Evolutionary conservation across 2,797 vertebrate genomes (phyloP).

Genomic region (Trachurus trachurus): DNA sequence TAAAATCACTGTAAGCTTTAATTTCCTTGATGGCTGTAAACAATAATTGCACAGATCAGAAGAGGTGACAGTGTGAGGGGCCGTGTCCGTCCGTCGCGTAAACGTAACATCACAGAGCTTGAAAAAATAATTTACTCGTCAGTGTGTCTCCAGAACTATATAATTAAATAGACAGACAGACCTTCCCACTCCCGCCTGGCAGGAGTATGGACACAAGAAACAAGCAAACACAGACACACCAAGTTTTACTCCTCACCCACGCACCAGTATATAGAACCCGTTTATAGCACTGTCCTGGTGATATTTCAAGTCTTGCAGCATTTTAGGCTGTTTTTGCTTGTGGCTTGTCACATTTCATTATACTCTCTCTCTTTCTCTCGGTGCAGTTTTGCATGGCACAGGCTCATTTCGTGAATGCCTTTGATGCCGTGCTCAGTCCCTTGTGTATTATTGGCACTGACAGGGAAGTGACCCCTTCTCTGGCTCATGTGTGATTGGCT

Average conservation of each 20-base stretch:
- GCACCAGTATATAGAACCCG: slow-evolving; percentile 40
- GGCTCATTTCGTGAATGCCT: slow-evolving; percentile 42
- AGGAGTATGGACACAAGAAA: slow-evolving; percentile 31
- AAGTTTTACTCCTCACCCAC: slow-evolving; percentile 43
- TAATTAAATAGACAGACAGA: slow-evolving; percentile 42
- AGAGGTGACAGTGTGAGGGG: slow-evolving; percentile 28
- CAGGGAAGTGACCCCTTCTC: slow-evolving; percentile 52
- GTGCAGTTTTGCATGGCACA: slow-evolving; percentile 27
- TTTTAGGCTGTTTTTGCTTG: slow-evolving; percentile 57
- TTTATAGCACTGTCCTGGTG: slow-evolving; percentile 49
- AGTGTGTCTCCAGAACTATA: slow-evolving; percentile 9
- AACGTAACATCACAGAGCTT: slow-evolving; percentile 13
- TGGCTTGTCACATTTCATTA: slow-evolving; percentile 74
- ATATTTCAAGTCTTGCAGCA: slow-evolving; percentile 64
- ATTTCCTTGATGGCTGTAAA: slow-evolving; percentile 43
- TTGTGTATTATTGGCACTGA: slow-evolving; percentile 55
- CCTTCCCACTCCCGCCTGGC: not conserved
- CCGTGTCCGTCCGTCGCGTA: slow-evolving; percentile 9
- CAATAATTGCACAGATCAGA: slow-evolving; percentile 38
- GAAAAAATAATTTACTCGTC: slow-evolving; percentile 24
- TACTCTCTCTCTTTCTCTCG: slow-evolving; percentile 22
- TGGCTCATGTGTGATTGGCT: slow-evolving; percentile 42
- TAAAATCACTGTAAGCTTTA: slow-evolving; percentile 26
- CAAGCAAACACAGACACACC: slow-evolving; percentile 20
- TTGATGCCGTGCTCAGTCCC: slow-evolving; percentile 50